A percentile compares a stretch with the other conserved stretches of the same genome.
Evolutionary conservation across 2,113 vertebrate genomes (phyloP).

Genomic region (Carlito syrichta): DNA sequence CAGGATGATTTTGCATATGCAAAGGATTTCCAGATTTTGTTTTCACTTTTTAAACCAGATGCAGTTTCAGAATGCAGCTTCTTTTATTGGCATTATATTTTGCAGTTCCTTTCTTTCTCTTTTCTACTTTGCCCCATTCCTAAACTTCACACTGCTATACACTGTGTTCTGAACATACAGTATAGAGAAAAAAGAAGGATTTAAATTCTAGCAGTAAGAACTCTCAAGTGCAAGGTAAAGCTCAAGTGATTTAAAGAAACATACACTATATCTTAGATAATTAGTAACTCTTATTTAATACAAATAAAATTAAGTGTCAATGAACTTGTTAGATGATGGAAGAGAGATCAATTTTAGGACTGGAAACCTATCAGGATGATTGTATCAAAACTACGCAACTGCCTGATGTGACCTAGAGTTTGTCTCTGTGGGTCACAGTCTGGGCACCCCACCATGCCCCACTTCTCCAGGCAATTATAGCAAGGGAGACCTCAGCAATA

Average conservation of each 20-base stretch:
- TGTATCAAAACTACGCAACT: neutral
- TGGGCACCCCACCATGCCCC: no score
- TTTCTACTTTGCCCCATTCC: neutral
- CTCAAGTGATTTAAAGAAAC: neutral
- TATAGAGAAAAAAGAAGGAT: neutral
- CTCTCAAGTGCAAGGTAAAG: neutral
- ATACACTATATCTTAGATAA: neutral
- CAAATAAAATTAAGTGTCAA: neutral
- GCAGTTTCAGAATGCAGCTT: neutral
- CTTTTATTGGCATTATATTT: neutral
- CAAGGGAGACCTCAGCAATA: no score
- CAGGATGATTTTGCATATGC: neutral
- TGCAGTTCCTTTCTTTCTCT: neutral
- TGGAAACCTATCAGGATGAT: neutral
- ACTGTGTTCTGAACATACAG: neutral
- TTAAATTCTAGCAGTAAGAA: neutral
- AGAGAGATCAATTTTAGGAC: slow-evolving; percentile 14
- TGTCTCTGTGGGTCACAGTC: no score
- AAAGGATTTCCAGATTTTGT: neutral
- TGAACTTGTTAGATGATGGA: neutral
- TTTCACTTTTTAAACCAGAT: neutral
- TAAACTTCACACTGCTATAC: neutral
- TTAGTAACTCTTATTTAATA: neutral
- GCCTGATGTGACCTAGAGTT: neutral
- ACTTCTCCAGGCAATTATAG: no score